Conservation (phyloP, 1,140 invertebrate species). For the Stegodyphus dumicola region DNA sequence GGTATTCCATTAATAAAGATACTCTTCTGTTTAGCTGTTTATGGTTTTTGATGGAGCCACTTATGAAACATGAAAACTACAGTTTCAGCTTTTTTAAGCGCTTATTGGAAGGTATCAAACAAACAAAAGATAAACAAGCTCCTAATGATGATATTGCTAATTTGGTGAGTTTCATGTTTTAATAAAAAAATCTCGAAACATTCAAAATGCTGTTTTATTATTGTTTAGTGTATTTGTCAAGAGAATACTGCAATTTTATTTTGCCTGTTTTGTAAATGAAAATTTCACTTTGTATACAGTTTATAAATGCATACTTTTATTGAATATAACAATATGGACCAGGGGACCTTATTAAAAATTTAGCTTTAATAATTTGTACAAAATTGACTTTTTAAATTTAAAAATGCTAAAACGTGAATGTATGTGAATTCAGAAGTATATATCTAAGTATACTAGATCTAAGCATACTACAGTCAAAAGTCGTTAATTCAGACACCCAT, state of each 20-base stretch:
- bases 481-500: no score
- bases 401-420: no score
- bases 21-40: slow-evolving; percentile 74
- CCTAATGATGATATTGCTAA: slow-evolving; percentile 56
- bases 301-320: no score
- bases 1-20: background rate
- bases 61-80: slow-evolving; percentile 95
- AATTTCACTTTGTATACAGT: no score
- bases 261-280: background rate
- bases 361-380: no score
- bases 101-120: slow-evolving; percentile 81
- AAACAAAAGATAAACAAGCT: slow-evolving; percentile 58
- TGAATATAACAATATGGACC: no score
- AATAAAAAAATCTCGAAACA: background rate
- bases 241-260: background rate
- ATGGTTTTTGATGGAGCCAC: slow-evolving; percentile 93
- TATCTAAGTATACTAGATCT: no score
- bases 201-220: background rate
- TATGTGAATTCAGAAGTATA: no score
- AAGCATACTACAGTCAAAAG: no score
- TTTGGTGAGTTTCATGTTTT: slow-evolving; percentile 32
- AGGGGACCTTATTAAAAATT: no score
- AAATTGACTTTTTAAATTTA: no score
- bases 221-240: background rate
- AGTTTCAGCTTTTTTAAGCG: slow-evolving; percentile 93